Conservation (phyloP, 1,140 invertebrate species). For the Heliconius himera region DNA sequence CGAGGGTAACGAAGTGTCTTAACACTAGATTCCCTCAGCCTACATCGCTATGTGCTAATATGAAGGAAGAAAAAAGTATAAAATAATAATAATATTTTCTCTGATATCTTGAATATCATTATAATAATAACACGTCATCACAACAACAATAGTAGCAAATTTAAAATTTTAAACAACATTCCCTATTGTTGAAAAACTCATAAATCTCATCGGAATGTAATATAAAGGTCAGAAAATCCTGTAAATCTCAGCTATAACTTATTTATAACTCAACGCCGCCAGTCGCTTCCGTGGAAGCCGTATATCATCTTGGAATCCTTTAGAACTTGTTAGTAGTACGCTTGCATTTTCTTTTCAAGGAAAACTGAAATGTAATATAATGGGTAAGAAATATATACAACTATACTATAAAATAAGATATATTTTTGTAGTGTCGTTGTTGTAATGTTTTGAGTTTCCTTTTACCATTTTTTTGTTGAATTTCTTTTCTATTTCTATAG, state of each 20-base stretch:
- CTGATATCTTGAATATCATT: not conserved
- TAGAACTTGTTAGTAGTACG: conserved; percentile 35
- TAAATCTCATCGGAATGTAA: conserved; percentile 65
- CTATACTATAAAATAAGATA: not conserved
- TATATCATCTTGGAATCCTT: conserved; percentile 56
- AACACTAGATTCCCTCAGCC: too few relatives aligned
- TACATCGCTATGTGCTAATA: too few relatives aligned
- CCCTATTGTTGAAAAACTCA: conserved; percentile 28
- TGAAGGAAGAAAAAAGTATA: too few relatives aligned
- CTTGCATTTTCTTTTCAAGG: conserved; percentile 13
- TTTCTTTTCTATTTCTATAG: too few relatives aligned
- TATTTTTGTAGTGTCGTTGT: not conserved
- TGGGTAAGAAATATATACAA: not conserved
- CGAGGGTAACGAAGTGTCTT: too few relatives aligned
- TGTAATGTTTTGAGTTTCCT: not conserved
- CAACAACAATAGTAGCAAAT: not conserved
- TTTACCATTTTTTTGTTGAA: not conserved
- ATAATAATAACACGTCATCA: not conserved
- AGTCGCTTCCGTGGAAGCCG: conserved; percentile 42
- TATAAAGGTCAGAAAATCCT: conserved; percentile 54
- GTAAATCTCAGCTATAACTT: conserved; percentile 58
- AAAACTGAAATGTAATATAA: conserved; percentile 10
- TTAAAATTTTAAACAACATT: conserved; percentile 20
- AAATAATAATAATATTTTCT: not conserved
- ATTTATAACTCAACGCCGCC: conserved; percentile 59